Conservation (phyloP, 2,888 invertebrate species). For the Ornithoptera alexandrae region DNA sequence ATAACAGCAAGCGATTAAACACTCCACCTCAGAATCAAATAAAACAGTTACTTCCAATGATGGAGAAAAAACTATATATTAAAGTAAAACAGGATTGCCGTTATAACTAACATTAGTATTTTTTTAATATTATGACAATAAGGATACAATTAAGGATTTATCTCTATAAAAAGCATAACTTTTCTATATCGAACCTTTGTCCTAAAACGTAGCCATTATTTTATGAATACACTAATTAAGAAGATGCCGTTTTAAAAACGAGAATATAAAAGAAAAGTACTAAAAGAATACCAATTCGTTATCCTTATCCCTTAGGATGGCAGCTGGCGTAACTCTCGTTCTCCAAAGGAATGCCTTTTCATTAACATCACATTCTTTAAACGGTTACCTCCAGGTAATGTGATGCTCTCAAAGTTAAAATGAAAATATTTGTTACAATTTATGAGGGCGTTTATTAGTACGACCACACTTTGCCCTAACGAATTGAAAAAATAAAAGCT, state of each 20-base stretch:
- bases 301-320: conserved; percentile 2
- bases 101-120: too few relatives aligned
- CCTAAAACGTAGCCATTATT: background rate
- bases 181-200: background rate
- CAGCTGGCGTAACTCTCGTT: conserved; percentile 28
- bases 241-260: background rate
- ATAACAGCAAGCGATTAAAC: too few relatives aligned
- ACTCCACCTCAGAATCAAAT: too few relatives aligned
- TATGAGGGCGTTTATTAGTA: conserved; percentile 60
- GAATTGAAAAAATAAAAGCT: conserved; percentile 32
- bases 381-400: conserved; percentile 43
- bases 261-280: background rate
- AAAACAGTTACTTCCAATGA: too few relatives aligned
- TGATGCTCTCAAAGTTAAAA: conserved; percentile 61
- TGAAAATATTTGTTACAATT: conserved; percentile 66
- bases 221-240: background rate
- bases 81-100: too few relatives aligned
- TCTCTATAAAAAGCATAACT: too few relatives aligned
- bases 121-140: too few relatives aligned
- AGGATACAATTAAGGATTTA: too few relatives aligned
- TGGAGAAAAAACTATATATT: too few relatives aligned
- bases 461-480: conserved; percentile 41
- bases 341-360: conserved; percentile 55
- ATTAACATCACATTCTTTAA: conserved; percentile 61
- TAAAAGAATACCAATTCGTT: background rate